phyloP scores from a whole-genome alignment of 2,888 invertebrate species.

The Pimpla rufipes region DNA sequence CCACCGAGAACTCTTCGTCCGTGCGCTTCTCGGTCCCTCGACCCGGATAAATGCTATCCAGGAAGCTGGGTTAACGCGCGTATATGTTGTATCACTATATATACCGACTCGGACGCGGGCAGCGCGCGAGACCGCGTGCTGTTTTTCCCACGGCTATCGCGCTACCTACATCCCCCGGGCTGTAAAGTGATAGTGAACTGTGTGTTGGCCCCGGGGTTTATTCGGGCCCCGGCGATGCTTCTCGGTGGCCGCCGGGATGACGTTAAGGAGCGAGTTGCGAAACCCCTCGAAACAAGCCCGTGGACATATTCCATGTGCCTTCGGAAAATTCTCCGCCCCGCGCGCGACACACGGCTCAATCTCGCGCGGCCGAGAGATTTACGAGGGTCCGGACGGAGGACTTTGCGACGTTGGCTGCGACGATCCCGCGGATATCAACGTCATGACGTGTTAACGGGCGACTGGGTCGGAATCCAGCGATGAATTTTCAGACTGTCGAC shows the following conservation, averaged over 20 bases:
- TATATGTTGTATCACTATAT: conserved; percentile 9
- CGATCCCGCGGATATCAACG: neutral
- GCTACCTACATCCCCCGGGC: conserved; percentile 57
- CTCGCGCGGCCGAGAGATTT: neutral
- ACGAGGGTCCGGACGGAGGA: conserved; percentile 5
- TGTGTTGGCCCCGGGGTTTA: conserved; percentile 59
- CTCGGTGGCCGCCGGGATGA: conserved; percentile 39
- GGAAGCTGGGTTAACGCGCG: neutral
- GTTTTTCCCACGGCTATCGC: conserved; percentile 78
- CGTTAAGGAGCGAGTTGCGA: conserved; percentile 37
- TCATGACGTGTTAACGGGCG: neutral
- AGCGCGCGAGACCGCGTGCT: conserved; percentile 44
- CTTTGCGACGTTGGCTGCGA: neutral
- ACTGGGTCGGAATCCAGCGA: neutral
- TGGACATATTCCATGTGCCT: conserved; percentile 18
- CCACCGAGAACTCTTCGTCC: conserved; percentile 46
- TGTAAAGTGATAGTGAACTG: conserved; percentile 76
- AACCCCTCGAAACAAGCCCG: conserved; percentile 44
- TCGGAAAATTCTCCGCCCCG: conserved; percentile 16
- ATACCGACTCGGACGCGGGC: neutral
- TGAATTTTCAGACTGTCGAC: too few relatives aligned
- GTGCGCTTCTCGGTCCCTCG: conserved; percentile 38
- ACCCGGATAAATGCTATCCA: conserved; percentile 66
- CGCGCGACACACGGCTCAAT: neutral
- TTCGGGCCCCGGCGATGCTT: conserved; percentile 35